These are phyloP conservation scores for Bradypodion pumilum DNA, from an alignment of 2,797 vertebrate genomes.

Conservation along the genomic window DNA sequence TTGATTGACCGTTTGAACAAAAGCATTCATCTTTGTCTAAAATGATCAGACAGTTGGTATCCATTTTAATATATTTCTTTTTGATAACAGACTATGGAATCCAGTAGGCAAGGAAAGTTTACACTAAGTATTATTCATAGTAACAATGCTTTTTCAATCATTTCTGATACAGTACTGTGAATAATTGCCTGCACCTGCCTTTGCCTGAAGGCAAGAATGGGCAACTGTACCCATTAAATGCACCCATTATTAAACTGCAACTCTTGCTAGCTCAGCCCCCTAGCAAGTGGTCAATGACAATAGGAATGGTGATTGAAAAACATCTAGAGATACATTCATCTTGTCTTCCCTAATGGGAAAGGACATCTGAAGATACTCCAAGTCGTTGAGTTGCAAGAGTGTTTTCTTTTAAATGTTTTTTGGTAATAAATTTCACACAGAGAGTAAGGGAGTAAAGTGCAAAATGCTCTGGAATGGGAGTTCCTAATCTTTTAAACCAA, in stretches of 20 bases:
- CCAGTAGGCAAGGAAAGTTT: slow-evolving; percentile 5
- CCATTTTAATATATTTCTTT: background rate
- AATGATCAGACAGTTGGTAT: background rate
- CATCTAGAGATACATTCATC: too few relatives aligned
- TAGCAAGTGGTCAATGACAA: background rate
- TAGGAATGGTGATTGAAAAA: background rate
- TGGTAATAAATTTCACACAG: too few relatives aligned
- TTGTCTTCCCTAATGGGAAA: too few relatives aligned
- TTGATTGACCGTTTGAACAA: background rate
- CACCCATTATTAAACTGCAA: background rate
- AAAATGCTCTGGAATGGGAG: too few relatives aligned
- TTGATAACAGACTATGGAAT: background rate
- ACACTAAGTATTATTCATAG: background rate
- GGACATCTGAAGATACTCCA: too few relatives aligned
- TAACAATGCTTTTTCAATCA: background rate
- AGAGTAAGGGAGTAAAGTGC: too few relatives aligned
- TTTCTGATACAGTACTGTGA: background rate
- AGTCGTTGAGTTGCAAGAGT: too few relatives aligned
- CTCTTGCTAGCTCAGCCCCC: background rate
- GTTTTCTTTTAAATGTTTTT: too few relatives aligned
- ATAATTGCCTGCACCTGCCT: background rate
- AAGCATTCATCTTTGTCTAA: background rate
- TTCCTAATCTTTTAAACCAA: too few relatives aligned
- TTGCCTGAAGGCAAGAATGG: background rate
- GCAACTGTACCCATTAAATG: background rate